Percentiles rank a stretch among this genome's conserved stretches.
phyloP scores from a whole-genome alignment of 1,140 invertebrate species.

The Anthonomus grandis region DNA sequence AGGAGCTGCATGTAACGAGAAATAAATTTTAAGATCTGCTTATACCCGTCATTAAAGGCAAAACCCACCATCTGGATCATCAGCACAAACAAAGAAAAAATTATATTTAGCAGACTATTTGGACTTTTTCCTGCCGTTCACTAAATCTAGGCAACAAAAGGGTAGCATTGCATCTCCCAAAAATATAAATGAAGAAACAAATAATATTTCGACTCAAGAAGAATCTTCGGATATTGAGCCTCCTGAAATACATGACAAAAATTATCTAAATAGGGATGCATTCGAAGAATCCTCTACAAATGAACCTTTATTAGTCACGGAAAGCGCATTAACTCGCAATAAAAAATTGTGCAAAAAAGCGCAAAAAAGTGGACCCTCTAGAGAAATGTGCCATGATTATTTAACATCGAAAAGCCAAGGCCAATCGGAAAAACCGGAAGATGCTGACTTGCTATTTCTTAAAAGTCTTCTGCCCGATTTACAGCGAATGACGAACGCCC shows the following conservation, averaged over 20 bases:
- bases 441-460: constrained; percentile 13
- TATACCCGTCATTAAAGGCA: constrained; percentile 13
- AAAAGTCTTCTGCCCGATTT: constrained; percentile 17
- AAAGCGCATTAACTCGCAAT: constrained; percentile 4
- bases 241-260: constrained; percentile 21
- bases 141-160: constrained; percentile 17
- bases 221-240: constrained; percentile 11
- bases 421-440: constrained; percentile 4
- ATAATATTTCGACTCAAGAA: constrained; percentile 10
- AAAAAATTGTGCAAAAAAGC: constrained; percentile 3
- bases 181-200: constrained; percentile 18
- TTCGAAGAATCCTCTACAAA: constrained; percentile 16
- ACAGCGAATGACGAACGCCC: constrained; percentile 4
- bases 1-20: constrained; percentile 11
- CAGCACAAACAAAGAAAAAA: constrained; percentile 19
- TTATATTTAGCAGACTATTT: constrained; percentile 17
- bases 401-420: constrained; percentile 7
- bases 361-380: constrained; percentile 7
- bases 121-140: constrained; percentile 5
- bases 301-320: constrained; percentile 13
- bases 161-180: constrained; percentile 14
- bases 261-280: constrained; percentile 13
- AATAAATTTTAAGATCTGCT: constrained; percentile 16
- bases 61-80: constrained; percentile 21
- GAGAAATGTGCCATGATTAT: constrained; percentile 18